Evolutionary conservation across 2,113 vertebrate genomes (phyloP), one percentile per base, ranked within the genome.

Genomic region (Ctenomys sociabilis): DNA sequence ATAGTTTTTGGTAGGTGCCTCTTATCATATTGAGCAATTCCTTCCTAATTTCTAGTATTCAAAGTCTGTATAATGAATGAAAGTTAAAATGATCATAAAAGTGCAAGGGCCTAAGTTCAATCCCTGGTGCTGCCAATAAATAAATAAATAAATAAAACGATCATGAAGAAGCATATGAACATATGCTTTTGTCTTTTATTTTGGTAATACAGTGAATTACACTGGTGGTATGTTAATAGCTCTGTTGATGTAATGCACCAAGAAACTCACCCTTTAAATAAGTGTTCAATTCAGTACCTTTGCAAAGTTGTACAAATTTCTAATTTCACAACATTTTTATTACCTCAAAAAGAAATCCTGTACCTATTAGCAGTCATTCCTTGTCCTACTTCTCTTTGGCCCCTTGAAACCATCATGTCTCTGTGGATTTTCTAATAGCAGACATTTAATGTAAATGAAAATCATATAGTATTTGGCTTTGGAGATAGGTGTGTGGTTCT

Each of bases 251-350:
- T 63, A 64, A 94, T 21, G 43, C 40, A 70, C 21, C 21, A 91
- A 75, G 81, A 92, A 78, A 81, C 37, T 84, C 40, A 85, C 28
- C 21, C 24, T 59, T 91, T 90, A 94, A 85, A 26, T 61, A 89
- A 94, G 7, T 92, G 14, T 78, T 78, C 66, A 40, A 49, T 91
- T 86, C 21, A 66, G 21, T 81, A 52, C 57, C 32, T 45, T 81
- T 43, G 17, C 59, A 91, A 95, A 85, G 19, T 61, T 88, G 32
- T 72, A 14, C 22, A 93, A 72, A 17, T 84, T 64, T 91, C 43
- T 87, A 91, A 75, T 91, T 85, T 40, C 37, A 91, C 7, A 85
- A 88, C 3, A 91, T 88, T 97, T 88, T 85, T 22, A 88, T 45
- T 37, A 84, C 57, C 22, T 91, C 52, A 72, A 93, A 85, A 93